Evolutionary conservation across 1,140 invertebrate species (phyloP), one percentile per base, ranked within the genome.

Genomic region (Temnothorax curvispinosus): DNA sequence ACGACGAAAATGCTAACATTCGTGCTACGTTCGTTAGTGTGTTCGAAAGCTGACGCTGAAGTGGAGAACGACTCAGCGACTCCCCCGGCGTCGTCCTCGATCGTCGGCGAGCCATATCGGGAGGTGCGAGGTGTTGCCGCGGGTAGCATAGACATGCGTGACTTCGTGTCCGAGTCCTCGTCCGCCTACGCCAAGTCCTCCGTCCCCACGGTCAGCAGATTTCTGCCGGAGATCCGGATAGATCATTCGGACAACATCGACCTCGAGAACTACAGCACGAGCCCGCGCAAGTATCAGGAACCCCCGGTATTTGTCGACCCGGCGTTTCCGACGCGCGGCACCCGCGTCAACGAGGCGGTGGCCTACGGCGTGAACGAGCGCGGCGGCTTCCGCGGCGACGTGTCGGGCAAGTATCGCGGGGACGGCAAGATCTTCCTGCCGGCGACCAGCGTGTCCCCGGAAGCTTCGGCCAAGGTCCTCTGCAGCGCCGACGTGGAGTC

Each of bases 401-500:
- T 72, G 1, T 9, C 62, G 15, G 77, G 50, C 13, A 91, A 88
- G 13, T 89, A 86, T 38, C 77, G 85, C 1, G 75, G 89, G 15
- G 60, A 86, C 56, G 38, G 64, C 9, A 86, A 87, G 9, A 52
- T 82, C 1, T 90, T 90, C 13, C 11, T 81, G 15, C 74, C 89
- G 3, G 44, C 54, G 13, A 69, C 52, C 11, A 84, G 74, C 81
- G 84, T 71, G 35, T 87, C 58, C 50, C 72, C 72, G 0, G 94
- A 94, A 41, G 91, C 85, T 58, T 89, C 93, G 27, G 88, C 90
- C 2, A 93, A 94, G 35, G 91, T 95, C 13, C 74, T 95, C 1
- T 95, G 94, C 87, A 94, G 80, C 58, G 94, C 93, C 18, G 94
- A 95, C 1, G 91, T 95, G 5, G 95, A 95, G 60, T 91, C 94